Evolutionary conservation across 2,113 vertebrate species (phyloP).

Genomic region (Catharus bicknelli): DNA sequence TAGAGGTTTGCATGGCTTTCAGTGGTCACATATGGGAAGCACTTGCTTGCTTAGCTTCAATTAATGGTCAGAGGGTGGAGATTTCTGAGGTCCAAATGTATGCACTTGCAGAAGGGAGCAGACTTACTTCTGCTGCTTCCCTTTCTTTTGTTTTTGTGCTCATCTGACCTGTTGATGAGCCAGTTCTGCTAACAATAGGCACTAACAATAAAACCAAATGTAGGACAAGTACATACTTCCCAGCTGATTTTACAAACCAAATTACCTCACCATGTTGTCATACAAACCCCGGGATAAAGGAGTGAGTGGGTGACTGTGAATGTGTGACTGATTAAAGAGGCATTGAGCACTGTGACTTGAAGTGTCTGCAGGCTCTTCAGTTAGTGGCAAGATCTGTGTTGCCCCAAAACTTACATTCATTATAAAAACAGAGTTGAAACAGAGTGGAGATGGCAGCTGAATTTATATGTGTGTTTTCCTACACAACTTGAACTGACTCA

Average conservation of each 20-base stretch:
- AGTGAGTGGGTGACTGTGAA: background rate
- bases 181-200: conserved; percentile 9
- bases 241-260: background rate
- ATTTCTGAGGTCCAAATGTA: background rate
- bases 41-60: background rate
- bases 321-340: background rate
- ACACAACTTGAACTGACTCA: background rate
- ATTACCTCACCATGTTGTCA: background rate
- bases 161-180: background rate
- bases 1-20: background rate
- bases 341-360: background rate
- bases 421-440: background rate
- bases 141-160: background rate
- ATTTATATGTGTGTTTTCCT: background rate
- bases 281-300: background rate
- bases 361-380: background rate
- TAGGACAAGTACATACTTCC: background rate
- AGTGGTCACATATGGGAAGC: background rate
- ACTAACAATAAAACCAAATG: background rate
- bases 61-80: background rate
- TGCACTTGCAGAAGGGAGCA: background rate
- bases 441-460: background rate
- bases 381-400: background rate
- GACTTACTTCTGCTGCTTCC: background rate
- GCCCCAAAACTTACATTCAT: background rate